phyloP scores from a whole-genome alignment of 2,888 invertebrate genomes.

The Phaonia tiefii region DNA sequence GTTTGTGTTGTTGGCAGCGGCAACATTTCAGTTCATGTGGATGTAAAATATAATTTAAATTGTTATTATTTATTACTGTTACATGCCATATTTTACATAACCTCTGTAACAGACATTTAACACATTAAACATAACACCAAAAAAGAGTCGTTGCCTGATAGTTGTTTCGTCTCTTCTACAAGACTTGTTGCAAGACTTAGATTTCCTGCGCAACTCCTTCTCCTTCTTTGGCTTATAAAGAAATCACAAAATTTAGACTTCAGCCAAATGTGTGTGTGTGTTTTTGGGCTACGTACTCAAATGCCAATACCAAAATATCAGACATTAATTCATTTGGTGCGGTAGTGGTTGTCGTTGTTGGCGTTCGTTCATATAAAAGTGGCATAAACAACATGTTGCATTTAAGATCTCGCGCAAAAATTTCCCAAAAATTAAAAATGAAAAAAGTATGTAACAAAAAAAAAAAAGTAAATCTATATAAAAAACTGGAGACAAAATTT shows the following conservation, averaged over 20 bases:
- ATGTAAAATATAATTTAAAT: slow-evolving; percentile 67
- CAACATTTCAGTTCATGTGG: slow-evolving; percentile 37
- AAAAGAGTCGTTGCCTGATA: too few relatives aligned
- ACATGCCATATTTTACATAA: slow-evolving; percentile 66
- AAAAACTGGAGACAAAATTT: slow-evolving; percentile 60
- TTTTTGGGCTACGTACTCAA: not conserved
- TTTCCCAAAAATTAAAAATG: slow-evolving; percentile 25
- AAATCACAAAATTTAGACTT: not conserved
- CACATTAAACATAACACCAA: slow-evolving; percentile 66
- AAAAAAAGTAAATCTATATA: slow-evolving; percentile 45
- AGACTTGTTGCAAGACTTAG: slow-evolving; percentile 2
- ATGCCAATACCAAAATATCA: slow-evolving; percentile 32
- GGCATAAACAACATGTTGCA: slow-evolving; percentile 66
- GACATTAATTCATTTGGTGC: slow-evolving; percentile 49
- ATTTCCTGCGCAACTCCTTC: not conserved
- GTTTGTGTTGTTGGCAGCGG: not conserved
- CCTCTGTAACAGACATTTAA: slow-evolving; percentile 67
- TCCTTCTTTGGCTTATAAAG: not conserved
- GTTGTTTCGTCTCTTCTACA: slow-evolving; percentile 46
- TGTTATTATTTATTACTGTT: slow-evolving; percentile 67
- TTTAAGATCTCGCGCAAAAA: slow-evolving; percentile 49
- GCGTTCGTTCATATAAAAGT: slow-evolving; percentile 11
- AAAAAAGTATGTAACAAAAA: slow-evolving; percentile 4
- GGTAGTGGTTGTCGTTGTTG: too few relatives aligned
- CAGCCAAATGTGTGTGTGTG: not conserved